phyloP scores from a whole-genome alignment of 2,113 vertebrate genomes.

The Istiophorus platypterus region DNA sequence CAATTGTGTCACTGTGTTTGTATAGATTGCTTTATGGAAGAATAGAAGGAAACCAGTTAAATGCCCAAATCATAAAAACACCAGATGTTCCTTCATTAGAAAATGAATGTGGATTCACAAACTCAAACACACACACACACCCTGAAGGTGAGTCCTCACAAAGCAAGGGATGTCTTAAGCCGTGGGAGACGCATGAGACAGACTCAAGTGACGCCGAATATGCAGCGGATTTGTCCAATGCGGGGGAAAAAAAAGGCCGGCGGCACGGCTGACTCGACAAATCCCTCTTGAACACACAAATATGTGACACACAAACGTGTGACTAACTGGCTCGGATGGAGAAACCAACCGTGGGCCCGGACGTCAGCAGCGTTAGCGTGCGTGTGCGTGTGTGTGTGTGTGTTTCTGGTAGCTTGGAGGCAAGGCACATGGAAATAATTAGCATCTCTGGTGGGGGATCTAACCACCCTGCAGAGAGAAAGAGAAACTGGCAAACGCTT shows the following conservation, averaged over 20 bases:
- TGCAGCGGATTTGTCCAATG: constrained; percentile 57
- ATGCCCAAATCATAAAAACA: not conserved
- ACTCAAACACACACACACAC: too few species aligned
- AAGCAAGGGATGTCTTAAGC: not conserved
- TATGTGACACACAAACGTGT: constrained; percentile 32
- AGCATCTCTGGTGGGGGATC: constrained; percentile 66
- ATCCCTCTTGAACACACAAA: constrained; percentile 57
- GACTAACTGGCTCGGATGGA: constrained; percentile 45
- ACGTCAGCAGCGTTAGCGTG: constrained; percentile 32
- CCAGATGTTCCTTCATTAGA: not conserved
- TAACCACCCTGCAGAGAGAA: constrained; percentile 46
- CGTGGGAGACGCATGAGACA: not conserved
- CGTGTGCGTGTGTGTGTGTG: constrained; percentile 5
- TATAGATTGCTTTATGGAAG: too few species aligned
- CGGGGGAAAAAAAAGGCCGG: constrained; percentile 15
- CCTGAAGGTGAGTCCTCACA: too few species aligned
- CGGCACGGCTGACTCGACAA: constrained; percentile 57
- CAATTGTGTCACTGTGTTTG: too few species aligned
- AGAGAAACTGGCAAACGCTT: constrained; percentile 14
- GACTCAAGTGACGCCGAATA: constrained; percentile 44
- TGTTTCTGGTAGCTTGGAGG: constrained; percentile 22
- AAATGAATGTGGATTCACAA: not conserved
- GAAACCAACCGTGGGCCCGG: constrained; percentile 20
- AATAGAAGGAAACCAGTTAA: not conserved
- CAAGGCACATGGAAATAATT: constrained; percentile 64